Conservation (phyloP, 2,797 vertebrate species). For the Heteromormyrus szaboi region DNA sequence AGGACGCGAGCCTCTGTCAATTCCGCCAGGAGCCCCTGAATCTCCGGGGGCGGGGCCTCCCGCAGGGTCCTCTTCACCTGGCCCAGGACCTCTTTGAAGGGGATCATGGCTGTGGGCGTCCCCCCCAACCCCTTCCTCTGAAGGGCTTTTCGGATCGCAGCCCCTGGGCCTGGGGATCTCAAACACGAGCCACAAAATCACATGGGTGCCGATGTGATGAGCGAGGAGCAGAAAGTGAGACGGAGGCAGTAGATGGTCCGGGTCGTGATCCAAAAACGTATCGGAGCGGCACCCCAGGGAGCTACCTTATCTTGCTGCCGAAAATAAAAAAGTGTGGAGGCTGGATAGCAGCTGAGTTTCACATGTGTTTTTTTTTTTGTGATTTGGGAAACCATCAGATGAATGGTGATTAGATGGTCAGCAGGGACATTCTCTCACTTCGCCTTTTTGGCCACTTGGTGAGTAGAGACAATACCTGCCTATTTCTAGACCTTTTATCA, state of each 20-base stretch:
- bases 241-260: neutral
- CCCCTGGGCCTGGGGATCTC: neutral
- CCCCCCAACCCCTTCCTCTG: neutral
- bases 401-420: neutral
- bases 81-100: constrained; percentile 60
- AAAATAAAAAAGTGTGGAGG: neutral
- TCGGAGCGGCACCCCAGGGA: neutral
- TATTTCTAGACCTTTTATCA: neutral
- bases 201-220: neutral
- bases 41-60: constrained; percentile 36
- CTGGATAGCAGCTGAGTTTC: neutral
- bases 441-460: neutral
- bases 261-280: neutral
- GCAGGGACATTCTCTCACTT: neutral
- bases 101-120: constrained; percentile 44
- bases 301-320: neutral
- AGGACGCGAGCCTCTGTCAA: constrained; percentile 57
- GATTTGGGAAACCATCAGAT: neutral
- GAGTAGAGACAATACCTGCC: neutral
- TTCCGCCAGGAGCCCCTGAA: constrained; percentile 47
- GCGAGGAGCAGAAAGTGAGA: neutral
- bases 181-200: neutral
- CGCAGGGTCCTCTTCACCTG: constrained; percentile 51
- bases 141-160: neutral
- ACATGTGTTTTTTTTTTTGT: neutral